Conservation (phyloP, 2,113 vertebrate genomes). For the Peromyscus polionotus region DNA sequence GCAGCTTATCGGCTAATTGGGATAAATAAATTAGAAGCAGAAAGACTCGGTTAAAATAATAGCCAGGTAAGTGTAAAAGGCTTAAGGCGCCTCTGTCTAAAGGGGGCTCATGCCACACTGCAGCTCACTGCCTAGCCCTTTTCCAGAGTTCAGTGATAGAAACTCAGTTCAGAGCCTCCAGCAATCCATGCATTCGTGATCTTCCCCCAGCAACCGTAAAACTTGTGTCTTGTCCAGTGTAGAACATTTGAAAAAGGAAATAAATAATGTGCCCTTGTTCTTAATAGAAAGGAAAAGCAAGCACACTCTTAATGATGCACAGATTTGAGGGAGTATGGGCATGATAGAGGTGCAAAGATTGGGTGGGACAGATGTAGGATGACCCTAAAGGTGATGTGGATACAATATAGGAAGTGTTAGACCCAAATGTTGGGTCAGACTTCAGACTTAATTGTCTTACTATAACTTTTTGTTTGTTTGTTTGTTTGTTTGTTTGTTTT, state of each 20-base stretch:
- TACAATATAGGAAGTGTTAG: background rate
- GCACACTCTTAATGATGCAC: background rate
- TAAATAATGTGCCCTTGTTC: background rate
- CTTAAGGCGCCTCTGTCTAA: background rate
- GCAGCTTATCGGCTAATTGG: slow-evolving; percentile 47
- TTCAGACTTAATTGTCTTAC: background rate
- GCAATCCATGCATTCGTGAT: background rate
- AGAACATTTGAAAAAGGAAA: background rate
- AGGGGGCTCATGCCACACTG: background rate
- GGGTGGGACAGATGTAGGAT: background rate
- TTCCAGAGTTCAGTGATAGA: slow-evolving; percentile 46
- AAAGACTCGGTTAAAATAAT: slow-evolving; percentile 14
- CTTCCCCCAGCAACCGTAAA: background rate
- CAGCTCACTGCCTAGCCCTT: background rate
- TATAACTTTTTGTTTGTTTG: too few relatives aligned
- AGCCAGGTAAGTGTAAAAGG: background rate
- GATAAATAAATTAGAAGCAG: slow-evolving; percentile 27
- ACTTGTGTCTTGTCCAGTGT: background rate
- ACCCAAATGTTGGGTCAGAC: background rate
- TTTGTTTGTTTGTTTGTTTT: too few relatives aligned
- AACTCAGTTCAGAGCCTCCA: background rate
- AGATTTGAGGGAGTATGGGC: background rate
- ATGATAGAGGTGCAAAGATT: background rate
- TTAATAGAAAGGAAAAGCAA: background rate
- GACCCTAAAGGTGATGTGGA: background rate